Conservation (phyloP, 2,888 invertebrate genomes). For the Melinopterus prodromus region DNA sequence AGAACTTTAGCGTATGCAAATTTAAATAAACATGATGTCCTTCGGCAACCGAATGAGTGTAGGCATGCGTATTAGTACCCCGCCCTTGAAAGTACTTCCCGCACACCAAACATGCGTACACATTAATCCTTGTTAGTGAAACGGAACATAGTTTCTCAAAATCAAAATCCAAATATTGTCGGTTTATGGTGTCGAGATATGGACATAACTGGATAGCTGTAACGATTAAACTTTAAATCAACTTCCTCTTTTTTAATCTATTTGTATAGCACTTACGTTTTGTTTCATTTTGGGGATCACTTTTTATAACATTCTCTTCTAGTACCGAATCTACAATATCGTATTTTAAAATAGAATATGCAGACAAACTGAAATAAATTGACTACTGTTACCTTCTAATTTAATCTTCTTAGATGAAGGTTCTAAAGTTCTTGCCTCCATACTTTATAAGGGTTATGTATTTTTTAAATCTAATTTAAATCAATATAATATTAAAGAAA, state of each 20-base stretch:
- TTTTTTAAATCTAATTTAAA: neutral
- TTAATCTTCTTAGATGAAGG: slow-evolving; percentile 8
- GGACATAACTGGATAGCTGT: slow-evolving; percentile 74
- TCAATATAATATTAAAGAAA: no score
- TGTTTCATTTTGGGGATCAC: neutral
- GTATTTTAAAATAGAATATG: neutral
- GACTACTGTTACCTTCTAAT: neutral
- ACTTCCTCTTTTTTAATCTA: neutral
- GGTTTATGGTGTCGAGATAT: slow-evolving; percentile 97
- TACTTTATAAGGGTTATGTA: neutral
- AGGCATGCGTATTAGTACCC: slow-evolving; percentile 98
- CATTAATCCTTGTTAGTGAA: slow-evolving; percentile 97
- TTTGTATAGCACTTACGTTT: slow-evolving; percentile 12
- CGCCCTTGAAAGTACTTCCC: slow-evolving; percentile 98
- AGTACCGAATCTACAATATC: neutral
- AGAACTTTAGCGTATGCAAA: slow-evolving; percentile 95
- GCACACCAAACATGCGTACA: slow-evolving; percentile 98
- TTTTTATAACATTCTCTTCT: slow-evolving; percentile 7
- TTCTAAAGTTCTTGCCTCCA: neutral
- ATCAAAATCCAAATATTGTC: slow-evolving; percentile 97
- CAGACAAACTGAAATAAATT: no score
- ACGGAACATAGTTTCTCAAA: slow-evolving; percentile 99
- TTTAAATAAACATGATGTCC: slow-evolving; percentile 98
- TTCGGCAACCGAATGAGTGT: slow-evolving; percentile 98
- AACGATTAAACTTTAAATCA: slow-evolving; percentile 7